Base-by-base conservation (phyloP, 2,888 invertebrate species). In the Exocentrus adspersus region DNA sequence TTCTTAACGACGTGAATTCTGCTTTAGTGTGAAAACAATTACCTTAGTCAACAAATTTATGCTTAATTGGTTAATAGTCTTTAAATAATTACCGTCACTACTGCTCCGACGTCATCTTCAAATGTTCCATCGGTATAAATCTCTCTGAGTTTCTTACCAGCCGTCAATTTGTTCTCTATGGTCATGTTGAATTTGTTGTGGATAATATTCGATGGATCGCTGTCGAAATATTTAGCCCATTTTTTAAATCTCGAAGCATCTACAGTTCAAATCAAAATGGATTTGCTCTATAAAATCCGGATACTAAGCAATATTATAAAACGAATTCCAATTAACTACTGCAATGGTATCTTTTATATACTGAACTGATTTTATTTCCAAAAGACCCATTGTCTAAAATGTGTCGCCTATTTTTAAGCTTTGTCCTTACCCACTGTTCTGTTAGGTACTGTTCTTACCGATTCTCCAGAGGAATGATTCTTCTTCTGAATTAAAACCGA, bases 401-500 rank as follows among this genome's bases (percentile, higher is more conserved):
- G n/a, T n/a, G n/a, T n/a, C n/a, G n/a, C n/a, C n/a, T n/a, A n/a
- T n/a, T n/a, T n/a, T n/a, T n/a, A n/a, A n/a, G n/a, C n/a, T n/a
- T 24, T 24, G 7, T 24, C 4, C 4, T 24, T 24, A 24, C 7
- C 24, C 3, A 7, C 24, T 24, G n/a, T 24, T 24, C 3, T 24
- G 24, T 3, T 24, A 24, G 7, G 3, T 7, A 24, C 7, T 24
- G 12, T 12, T 28, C 16, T n/a, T 48, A 62, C 62, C 6, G 14
- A 14, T 14, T 12, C 14, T 12, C 14, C 6, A 1, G 14, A 3
- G 5, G 2, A 3, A 7, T 12, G 28, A 12, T 9, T 9, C 5
- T 52, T 64, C 64, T 52, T 64, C 60, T 1, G 60, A 51, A 9
- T 50, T 50, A 28, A 52, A 46, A 1, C 64, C 64, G 9, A 60